A percentile compares a stretch with the other conserved stretches of the same genome.
Conservation (phyloP, 2,888 invertebrate genomes). For the Sarcophaga caerulescens region DNA sequence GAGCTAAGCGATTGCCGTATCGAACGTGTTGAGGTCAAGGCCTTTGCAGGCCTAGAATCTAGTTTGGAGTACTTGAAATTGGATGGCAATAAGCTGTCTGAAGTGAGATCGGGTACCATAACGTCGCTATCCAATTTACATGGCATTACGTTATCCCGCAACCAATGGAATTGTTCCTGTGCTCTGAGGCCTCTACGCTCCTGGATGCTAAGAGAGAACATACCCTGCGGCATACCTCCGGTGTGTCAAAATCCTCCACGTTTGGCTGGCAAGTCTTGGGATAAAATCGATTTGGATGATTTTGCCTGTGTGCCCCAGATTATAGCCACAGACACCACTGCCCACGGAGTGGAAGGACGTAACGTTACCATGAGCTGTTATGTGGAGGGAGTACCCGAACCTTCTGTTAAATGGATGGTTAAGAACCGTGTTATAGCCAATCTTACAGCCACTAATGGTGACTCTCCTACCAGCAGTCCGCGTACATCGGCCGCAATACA, state of each 20-base stretch:
- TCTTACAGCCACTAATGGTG: slow-evolving; percentile 79
- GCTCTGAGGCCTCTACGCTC: slow-evolving; percentile 87
- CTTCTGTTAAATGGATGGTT: slow-evolving; percentile 87
- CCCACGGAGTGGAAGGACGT: slow-evolving; percentile 86
- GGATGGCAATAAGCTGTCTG: slow-evolving; percentile 87
- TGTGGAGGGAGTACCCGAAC: slow-evolving; percentile 87
- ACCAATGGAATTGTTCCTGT: slow-evolving; percentile 93
- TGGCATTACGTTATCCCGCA: slow-evolving; percentile 88
- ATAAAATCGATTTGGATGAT: slow-evolving; percentile 88
- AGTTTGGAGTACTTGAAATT: slow-evolving; percentile 89
- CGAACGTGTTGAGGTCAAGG: slow-evolving; percentile 85
- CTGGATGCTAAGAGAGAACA: slow-evolving; percentile 90
- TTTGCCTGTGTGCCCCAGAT: slow-evolving; percentile 90
- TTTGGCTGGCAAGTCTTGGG: slow-evolving; percentile 87
- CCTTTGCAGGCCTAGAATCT: slow-evolving; percentile 87
- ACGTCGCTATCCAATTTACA: slow-evolving; percentile 87
- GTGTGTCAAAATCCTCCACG: slow-evolving; percentile 86
- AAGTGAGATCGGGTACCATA: slow-evolving; percentile 86
- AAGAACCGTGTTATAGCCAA: slow-evolving; percentile 88
- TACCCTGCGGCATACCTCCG: slow-evolving; percentile 88
- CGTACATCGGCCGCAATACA: slow-evolving; percentile 80
- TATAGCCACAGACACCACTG: slow-evolving; percentile 83
- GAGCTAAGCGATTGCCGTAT: slow-evolving; percentile 89
- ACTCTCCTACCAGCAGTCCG: slow-evolving; percentile 73
- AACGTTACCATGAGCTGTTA: slow-evolving; percentile 88